Evolutionary conservation across 1,140 invertebrate species (phyloP).

Genomic region (Plectrocnemia conspersa): DNA sequence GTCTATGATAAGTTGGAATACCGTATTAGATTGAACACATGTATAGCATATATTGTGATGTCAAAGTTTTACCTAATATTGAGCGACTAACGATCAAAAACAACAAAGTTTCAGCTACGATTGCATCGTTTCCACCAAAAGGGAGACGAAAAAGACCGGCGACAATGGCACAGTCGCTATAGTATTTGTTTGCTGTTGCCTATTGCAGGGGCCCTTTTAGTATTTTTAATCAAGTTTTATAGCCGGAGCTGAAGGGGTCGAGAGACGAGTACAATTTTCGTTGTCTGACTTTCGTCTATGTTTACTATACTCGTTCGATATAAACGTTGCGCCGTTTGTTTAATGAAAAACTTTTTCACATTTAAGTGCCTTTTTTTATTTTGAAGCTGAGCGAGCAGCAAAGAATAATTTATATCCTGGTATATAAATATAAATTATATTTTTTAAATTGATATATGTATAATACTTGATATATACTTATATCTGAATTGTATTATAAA

Average conservation of each 20-base stretch:
- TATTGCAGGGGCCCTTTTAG: constrained; percentile 7
- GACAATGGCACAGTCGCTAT: constrained; percentile 3
- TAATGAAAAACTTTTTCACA: constrained; percentile 16
- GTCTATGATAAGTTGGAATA: no score
- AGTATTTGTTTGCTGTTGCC: background rate
- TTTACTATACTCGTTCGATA: constrained; percentile 13
- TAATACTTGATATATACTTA: no score
- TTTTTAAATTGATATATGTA: no score
- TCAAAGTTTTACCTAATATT: no score
- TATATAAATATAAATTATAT: no score
- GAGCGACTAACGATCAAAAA: no score
- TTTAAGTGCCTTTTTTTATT: constrained; percentile 1
- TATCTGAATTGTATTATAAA: no score
- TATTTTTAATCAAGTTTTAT: constrained; percentile 33
- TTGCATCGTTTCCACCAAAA: no score
- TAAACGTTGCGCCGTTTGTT: constrained; percentile 12
- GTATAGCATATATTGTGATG: no score
- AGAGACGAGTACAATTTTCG: constrained; percentile 11
- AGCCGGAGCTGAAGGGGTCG: constrained; percentile 9
- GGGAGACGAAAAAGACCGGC: background rate
- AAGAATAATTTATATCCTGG: no score
- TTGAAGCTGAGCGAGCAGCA: background rate
- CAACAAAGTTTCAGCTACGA: no score
- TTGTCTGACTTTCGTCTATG: constrained; percentile 19
- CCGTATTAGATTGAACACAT: no score